Evolutionary conservation across 2,888 invertebrate genomes (phyloP).

Genomic region (Lumbricus terrestris): DNA sequence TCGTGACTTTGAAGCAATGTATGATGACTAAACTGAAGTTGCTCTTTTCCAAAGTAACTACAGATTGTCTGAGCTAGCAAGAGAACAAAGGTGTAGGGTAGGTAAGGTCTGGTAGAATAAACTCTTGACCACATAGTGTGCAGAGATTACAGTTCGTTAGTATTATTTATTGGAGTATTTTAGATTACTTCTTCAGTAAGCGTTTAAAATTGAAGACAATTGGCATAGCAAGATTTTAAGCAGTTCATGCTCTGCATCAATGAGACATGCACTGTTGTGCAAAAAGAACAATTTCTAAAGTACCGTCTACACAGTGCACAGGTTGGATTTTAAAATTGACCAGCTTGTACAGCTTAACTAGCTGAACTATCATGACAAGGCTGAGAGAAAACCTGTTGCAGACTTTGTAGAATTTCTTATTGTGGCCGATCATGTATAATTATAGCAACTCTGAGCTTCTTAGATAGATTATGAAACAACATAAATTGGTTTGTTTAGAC

Average conservation of each 20-base stretch:
- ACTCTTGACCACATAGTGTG: neutral
- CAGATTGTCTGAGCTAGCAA: neutral
- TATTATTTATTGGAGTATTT: neutral
- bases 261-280: neutral
- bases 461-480: too few species aligned
- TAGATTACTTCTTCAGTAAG: neutral
- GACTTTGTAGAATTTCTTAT: neutral
- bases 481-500: too few species aligned
- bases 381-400: neutral
- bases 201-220: neutral
- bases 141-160: neutral
- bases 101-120: neutral
- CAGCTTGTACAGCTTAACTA: neutral
- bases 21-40: constrained; percentile 3
- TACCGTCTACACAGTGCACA: neutral
- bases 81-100: neutral
- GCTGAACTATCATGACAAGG: neutral
- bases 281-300: neutral
- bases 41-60: neutral
- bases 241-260: neutral
- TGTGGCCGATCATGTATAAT: neutral
- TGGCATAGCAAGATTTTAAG: neutral
- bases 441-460: neutral
- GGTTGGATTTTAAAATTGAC: neutral
- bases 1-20: neutral